Conservation (phyloP, 2,797 vertebrate genomes). For the Rhinella marina region DNA sequence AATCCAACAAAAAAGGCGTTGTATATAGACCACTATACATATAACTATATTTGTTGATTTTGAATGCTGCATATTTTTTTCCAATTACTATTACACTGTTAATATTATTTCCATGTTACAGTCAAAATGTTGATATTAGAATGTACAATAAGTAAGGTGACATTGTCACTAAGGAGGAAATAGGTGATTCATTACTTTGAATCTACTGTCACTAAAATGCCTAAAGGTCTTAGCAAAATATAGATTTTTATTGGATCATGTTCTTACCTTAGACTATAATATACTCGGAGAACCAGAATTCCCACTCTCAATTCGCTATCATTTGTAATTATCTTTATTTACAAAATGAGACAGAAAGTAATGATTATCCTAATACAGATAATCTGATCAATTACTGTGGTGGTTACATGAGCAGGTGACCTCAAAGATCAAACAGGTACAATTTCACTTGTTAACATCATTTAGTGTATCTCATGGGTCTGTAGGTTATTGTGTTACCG, state of each 20-base stretch:
- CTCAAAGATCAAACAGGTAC: conserved; percentile 11
- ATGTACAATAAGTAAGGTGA: not conserved
- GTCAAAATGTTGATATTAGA: not conserved
- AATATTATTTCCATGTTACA: not conserved
- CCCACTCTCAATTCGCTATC: conserved; percentile 29
- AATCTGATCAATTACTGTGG: conserved; percentile 39
- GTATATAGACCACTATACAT: not conserved
- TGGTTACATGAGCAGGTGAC: conserved; percentile 27
- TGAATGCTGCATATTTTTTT: not conserved
- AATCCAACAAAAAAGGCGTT: too few relatives aligned
- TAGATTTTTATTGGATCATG: not conserved
- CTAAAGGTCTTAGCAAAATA: not conserved
- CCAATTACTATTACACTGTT: not conserved
- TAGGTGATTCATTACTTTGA: conserved; percentile 28
- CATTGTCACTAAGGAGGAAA: conserved; percentile 34
- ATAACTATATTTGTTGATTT: not conserved
- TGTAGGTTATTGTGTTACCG: not conserved
- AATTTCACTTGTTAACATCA: not conserved
- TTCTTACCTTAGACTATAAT: conserved; percentile 10
- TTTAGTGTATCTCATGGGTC: not conserved
- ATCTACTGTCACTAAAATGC: conserved; percentile 19
- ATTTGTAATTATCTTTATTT: conserved; percentile 52
- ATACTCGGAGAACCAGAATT: not conserved
- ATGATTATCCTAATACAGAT: conserved; percentile 42
- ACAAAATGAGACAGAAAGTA: conserved; percentile 23